Evolutionary conservation across 2,113 vertebrate species (phyloP), one percentile per base, ranked within the genome.

Genomic region (Bucco capensis): DNA sequence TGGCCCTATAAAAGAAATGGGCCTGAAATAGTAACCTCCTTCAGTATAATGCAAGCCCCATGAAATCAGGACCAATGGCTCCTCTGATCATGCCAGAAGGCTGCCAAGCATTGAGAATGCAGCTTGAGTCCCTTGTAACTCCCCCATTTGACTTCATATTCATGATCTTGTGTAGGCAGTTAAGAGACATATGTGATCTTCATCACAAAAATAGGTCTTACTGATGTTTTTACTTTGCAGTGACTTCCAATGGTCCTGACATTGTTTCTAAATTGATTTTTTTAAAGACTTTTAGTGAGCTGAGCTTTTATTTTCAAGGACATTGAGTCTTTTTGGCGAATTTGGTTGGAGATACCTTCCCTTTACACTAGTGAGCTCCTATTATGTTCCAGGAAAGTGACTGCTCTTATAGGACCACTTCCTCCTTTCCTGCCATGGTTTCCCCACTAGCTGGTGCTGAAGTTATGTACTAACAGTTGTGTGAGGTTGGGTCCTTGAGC

Each of bases 11-110:
- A 94, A 87, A 88, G 19, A 94, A 80, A 80, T 33, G 46, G 14
- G 27, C 27, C 44, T 79, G 75, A 95, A 95, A 95, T 88, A 92
- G 89, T 58, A 94, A 83, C 85, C 72, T 88, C 79, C 83, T 88
- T 94, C 64, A 58, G 12, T 44, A 89, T 44, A 54, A 62, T 35
- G 44, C 91, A 71, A 95, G 93, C 64, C 47, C 64, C 72, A 71
- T 95, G 82, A 92, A 88, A 95, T 80, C 82, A 62, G 56, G 54
- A 71, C 44, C 57, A 72, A 13, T 80, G 47, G 27, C 31, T 86
- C 50, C 66, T 87, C 90, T 83, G 88, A 91, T 86, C 72, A 57
- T 80, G 64, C 23, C 67, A 83, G 94, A 89, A 86, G 49, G 19
- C 44, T 90, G 30, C 30, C 69, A 83, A n/a, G 38, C 2, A 0